phyloP scores from a whole-genome alignment of 2,113 vertebrate species.

The Thunnus thynnus region DNA sequence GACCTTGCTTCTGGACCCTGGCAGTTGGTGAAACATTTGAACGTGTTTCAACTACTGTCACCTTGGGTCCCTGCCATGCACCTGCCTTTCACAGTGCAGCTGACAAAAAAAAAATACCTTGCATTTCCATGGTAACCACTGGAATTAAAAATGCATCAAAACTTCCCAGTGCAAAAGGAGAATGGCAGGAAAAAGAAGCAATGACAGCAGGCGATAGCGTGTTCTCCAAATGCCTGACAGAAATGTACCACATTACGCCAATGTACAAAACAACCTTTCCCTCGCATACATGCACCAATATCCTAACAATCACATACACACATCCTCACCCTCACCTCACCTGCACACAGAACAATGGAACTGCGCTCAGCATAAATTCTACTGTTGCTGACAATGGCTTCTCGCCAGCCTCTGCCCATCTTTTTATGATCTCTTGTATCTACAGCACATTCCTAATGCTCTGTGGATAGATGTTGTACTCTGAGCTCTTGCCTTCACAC shows the following conservation, averaged over 20 bases:
- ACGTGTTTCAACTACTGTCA: conserved; percentile 74
- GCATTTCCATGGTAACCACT: conserved; percentile 79
- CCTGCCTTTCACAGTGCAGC: conserved; percentile 65
- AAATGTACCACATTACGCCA: conserved; percentile 68
- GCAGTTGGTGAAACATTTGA: conserved; percentile 73
- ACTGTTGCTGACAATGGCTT: conserved; percentile 75
- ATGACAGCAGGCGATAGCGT: conserved; percentile 61
- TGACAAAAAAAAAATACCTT: conserved; percentile 38
- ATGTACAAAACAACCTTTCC: conserved; percentile 38
- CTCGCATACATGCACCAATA: conserved; percentile 35
- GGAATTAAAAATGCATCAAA: conserved; percentile 82
- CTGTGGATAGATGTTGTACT: conserved; percentile 72
- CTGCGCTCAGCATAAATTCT: conserved; percentile 74
- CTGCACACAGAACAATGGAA: conserved; percentile 70
- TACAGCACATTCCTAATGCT: conserved; percentile 67
- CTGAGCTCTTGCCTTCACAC: conserved; percentile 64
- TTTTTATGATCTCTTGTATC: conserved; percentile 76
- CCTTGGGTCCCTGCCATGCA: conserved; percentile 73
- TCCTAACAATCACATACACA: conserved; percentile 59
- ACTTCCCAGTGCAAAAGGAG: conserved; percentile 66
- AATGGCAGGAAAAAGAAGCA: conserved; percentile 61
- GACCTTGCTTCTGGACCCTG: conserved; percentile 70
- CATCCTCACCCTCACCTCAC: conserved; percentile 58
- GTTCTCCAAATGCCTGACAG: conserved; percentile 61
- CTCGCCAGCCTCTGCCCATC: conserved; percentile 56